Percentiles rank a stretch among this genome's conserved stretches.
phyloP scores from a whole-genome alignment of 2,888 invertebrate genomes.

The Callimorpha dominula region DNA sequence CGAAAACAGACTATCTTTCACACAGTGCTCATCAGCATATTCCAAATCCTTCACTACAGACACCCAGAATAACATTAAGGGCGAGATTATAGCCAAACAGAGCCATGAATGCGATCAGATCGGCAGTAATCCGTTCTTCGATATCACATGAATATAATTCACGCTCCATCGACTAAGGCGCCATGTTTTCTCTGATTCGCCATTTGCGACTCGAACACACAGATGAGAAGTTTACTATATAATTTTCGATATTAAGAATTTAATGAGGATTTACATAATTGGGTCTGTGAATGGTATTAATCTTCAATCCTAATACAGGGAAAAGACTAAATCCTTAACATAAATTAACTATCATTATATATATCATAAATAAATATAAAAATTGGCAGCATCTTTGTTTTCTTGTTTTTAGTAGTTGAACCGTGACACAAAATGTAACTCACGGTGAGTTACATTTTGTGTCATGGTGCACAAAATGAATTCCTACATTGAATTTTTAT shows the following conservation, averaged over 20 bases:
- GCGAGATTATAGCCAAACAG: constrained; percentile 46
- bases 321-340: too few relatives aligned
- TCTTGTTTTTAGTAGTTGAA: too few relatives aligned
- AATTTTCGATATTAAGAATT: not conserved
- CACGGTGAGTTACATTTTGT: too few relatives aligned
- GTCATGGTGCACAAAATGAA: too few relatives aligned
- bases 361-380: too few relatives aligned
- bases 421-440: too few relatives aligned
- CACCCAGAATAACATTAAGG: constrained; percentile 43
- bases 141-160: constrained; percentile 65
- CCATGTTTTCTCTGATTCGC: constrained; percentile 63
- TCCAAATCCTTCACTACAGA: constrained; percentile 15
- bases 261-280: not conserved
- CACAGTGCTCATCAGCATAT: constrained; percentile 26
- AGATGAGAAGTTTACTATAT: constrained; percentile 2
- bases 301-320: not conserved
- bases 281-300: not conserved
- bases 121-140: constrained; percentile 48
- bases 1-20: constrained; percentile 3
- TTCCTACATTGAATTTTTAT: too few relatives aligned
- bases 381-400: too few relatives aligned
- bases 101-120: constrained; percentile 47
- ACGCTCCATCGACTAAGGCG: constrained; percentile 58
- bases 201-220: constrained; percentile 35
- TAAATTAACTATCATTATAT: too few relatives aligned